A percentile compares a stretch with the other conserved stretches of the same genome.
phyloP scores from a whole-genome alignment of 1,140 invertebrate species.

The Thalassaphorura encarpata region DNA sequence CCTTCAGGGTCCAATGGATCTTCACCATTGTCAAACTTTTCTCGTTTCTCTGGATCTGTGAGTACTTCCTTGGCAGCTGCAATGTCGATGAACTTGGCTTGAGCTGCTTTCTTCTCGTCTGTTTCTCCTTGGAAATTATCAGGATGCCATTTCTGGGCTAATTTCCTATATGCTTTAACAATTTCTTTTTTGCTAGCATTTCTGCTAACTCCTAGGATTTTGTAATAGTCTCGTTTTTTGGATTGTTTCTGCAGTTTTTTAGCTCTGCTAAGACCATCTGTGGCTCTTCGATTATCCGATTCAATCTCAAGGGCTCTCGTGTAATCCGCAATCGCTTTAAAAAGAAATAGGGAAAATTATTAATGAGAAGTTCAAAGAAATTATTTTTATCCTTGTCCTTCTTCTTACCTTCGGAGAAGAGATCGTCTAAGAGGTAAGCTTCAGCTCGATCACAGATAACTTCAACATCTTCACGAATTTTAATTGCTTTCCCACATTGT shows the following conservation, averaged over 20 bases:
- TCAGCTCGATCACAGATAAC: constrained; percentile 85
- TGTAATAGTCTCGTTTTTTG: constrained; percentile 94
- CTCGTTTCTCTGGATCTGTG: constrained; percentile 71
- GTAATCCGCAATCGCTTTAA: constrained; percentile 73
- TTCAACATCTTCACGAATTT: constrained; percentile 63
- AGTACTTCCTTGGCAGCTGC: constrained; percentile 96
- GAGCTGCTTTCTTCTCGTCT: constrained; percentile 75
- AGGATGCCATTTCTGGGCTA: constrained; percentile 97
- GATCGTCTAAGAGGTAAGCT: constrained; percentile 75
- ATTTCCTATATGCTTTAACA: constrained; percentile 90
- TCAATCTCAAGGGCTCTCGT: constrained; percentile 80
- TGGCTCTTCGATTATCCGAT: constrained; percentile 63
- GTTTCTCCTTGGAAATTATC: constrained; percentile 88
- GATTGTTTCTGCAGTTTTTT: constrained; percentile 90
- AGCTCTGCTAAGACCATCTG: constrained; percentile 77
- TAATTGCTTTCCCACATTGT: constrained; percentile 68
- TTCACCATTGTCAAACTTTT: constrained; percentile 80
- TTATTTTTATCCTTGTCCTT: not conserved
- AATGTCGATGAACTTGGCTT: constrained; percentile 98
- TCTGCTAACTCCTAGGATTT: constrained; percentile 80
- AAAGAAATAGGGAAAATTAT: constrained; percentile 22
- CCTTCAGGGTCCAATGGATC: constrained; percentile 96
- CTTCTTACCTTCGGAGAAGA: constrained; percentile 78
- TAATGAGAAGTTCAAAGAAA: constrained; percentile 6
- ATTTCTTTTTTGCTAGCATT: constrained; percentile 88